Evolutionary conservation across 2,888 invertebrate genomes (phyloP), one percentile per base, ranked within the genome.

Genomic region (Idaea dimidiata): DNA sequence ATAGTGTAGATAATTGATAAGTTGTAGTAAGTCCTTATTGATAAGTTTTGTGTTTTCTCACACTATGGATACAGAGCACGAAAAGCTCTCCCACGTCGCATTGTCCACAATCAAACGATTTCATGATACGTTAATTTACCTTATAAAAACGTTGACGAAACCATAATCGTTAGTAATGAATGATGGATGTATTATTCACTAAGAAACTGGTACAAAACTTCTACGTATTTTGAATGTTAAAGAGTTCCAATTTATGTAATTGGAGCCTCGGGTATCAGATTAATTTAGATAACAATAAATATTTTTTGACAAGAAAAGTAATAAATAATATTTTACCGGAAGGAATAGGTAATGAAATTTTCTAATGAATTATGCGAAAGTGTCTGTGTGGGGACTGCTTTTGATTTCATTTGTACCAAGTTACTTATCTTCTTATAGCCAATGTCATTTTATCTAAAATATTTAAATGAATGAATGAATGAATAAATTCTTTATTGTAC

Each of bases 191-290:
- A n/a, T n/a, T n/a, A n/a, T 55, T 61, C 58, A 64, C 24, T 62
- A 61, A 66, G 64, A 65, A 64, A 66, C 16, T 24, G 57, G 59
- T 63, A 67, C 61, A 66, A 66, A 66, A 63, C 60, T 61, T 63
- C 64, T 66, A 54, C 17, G 16, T 1, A 18, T 65, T 60, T 61
- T 54, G 64, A 60, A 71, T 69, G 67, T 70, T 72, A 65, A 70
- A 70, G 67, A 71, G 66, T 68, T 56, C 16, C 57, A 10, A 64
- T 57, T 57, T 31, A 61, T 58, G 54, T 62, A 55, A 58, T 63
- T 64, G 62, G 66, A 65, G 65, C 71, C 69, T 59, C 62, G 63
- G 69, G 69, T 71, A 68, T 64, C 68, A 67, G 67, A 69, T 62
- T 64, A 66, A 67, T 69, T 58, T 61, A 65, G 66, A 58, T 62